Base-by-base conservation (phyloP, 1,140 invertebrate genomes). In the Gonioctena quinquepunctata region DNA sequence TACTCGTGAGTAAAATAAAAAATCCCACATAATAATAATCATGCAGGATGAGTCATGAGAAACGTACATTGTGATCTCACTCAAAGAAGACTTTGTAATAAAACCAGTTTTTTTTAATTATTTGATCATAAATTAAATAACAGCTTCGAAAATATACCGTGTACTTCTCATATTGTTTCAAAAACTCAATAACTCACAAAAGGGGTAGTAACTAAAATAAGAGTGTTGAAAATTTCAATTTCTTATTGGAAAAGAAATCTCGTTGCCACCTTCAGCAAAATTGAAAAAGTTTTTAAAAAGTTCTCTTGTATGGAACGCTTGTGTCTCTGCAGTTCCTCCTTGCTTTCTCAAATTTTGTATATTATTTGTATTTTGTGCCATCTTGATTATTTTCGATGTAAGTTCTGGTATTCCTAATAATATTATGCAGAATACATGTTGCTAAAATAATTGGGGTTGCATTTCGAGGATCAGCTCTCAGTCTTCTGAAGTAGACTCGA, bases 401-500 rank as follows among this genome's bases (percentile, higher is more conserved):
- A 33, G 13, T 33, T 2, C 28, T 6, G 13, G 28, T 33, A 13
- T 33, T 33, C 1, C 0, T 33, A 33, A 33, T 33, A 33, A 33
- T 33, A 33, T 33, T 33, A 33, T 33, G 28, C 28, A 33, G 28
- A 33, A 33, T 33, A 13, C 2, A 33, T 33, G 28, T 33, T 33
- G 28, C 13, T 33, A 33, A 33, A 33, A 33, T 33, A 8, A 33
- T 33, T 33, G 28, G 13, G 28, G 1, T 8, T 33, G 2, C 28
- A 33, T 33, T 33, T 33, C 13, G 28, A 33, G 28, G 2, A 33
- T 33, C 6, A 33, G 28, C 28, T 13, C 28, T 33, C 6, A 33
- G 28, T 33, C 28, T 69, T 69, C 61, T 64, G 7, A 65, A 65
- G 56, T 65, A 69, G 28, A 69, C 19, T 21, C 68, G 33, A 69